A percentile compares a stretch with the other conserved stretches of the same genome.
Evolutionary conservation across 2,888 invertebrate species (phyloP).

Genomic region (Seira ritae): DNA sequence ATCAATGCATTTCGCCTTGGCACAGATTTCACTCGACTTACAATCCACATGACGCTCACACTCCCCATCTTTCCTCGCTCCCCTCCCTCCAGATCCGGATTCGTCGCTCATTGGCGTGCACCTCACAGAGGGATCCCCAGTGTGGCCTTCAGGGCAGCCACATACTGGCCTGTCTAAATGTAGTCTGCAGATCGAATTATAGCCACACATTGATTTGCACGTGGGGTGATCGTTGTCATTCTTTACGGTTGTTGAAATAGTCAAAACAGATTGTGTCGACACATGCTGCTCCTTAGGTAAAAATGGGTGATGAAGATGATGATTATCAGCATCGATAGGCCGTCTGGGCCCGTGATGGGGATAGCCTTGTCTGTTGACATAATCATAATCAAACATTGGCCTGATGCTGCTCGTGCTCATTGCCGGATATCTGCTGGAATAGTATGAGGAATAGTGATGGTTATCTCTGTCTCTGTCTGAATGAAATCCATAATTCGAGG

Average conservation of each 20-base stretch:
- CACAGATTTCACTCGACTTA: slow-evolving; percentile 63
- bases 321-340: slow-evolving; percentile 20
- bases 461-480: slow-evolving; percentile 23
- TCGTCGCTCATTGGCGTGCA: slow-evolving; percentile 60
- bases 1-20: slow-evolving; percentile 64
- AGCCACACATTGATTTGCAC: slow-evolving; percentile 69
- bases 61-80: slow-evolving; percentile 19
- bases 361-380: slow-evolving; percentile 33
- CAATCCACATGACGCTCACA: slow-evolving; percentile 71
- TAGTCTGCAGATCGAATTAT: slow-evolving; percentile 68
- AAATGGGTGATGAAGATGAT: slow-evolving; percentile 25
- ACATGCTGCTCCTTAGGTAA: slow-evolving; percentile 36
- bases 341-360: slow-evolving; percentile 29
- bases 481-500: slow-evolving; percentile 34
- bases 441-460: slow-evolving; percentile 22
- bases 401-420: slow-evolving; percentile 12
- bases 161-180: slow-evolving; percentile 64
- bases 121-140: slow-evolving; percentile 68
- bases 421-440: slow-evolving; percentile 28
- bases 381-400: slow-evolving; percentile 27
- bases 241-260: neutral
- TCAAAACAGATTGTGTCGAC: slow-evolving; percentile 22
- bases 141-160: slow-evolving; percentile 68
- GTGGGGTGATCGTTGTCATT: slow-evolving; percentile 37
- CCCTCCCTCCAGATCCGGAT: neutral